These are phyloP conservation scores for Phalacrocorax pelagicus DNA, from an alignment of 2,113 vertebrate species.

Conservation along the genomic window DNA sequence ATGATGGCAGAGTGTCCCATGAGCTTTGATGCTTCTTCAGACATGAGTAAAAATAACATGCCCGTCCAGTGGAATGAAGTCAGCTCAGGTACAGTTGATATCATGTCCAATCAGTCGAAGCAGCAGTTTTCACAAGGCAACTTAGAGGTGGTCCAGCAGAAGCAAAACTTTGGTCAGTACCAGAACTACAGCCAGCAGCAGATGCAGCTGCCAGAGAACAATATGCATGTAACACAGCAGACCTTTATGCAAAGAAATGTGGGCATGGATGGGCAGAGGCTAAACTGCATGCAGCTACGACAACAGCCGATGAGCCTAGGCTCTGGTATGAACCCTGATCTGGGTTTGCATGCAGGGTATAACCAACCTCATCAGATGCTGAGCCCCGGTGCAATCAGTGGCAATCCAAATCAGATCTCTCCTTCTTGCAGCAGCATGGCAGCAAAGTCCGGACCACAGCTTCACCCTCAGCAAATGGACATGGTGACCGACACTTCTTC, in stretches of 20 bases:
- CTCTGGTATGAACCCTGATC: conserved; percentile 59
- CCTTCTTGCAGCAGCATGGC: conserved; percentile 70
- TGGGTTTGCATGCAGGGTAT: conserved; percentile 76
- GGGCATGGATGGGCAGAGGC: conserved; percentile 75
- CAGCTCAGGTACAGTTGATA: conserved; percentile 92
- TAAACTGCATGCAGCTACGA: conserved; percentile 76
- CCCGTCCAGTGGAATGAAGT: conserved; percentile 99
- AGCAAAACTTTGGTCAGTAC: conserved; percentile 83
- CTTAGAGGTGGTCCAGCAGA: conserved; percentile 84
- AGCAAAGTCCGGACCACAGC: conserved; percentile 57
- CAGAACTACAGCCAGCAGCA: conserved; percentile 82
- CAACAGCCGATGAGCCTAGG: conserved; percentile 73
- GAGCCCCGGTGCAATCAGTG: conserved; percentile 64
- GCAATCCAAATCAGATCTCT: conserved; percentile 73
- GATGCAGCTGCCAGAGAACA: conserved; percentile 76
- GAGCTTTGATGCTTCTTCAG: conserved; percentile 70
- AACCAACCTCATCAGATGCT: conserved; percentile 78
- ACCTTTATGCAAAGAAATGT: conserved; percentile 72
- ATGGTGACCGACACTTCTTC: conserved; percentile 2
- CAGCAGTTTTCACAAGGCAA: conserved; percentile 80
- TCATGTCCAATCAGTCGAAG: conserved; percentile 77
- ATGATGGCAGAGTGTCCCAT: conserved; percentile 75
- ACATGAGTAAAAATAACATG: conserved; percentile 88
- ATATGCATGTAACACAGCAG: conserved; percentile 67
- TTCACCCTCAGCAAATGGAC: conserved; percentile 72